These are phyloP conservation scores for Chloropsis cyanopogon DNA, from an alignment of 2,113 vertebrate species.

Conservation along the genomic window DNA sequence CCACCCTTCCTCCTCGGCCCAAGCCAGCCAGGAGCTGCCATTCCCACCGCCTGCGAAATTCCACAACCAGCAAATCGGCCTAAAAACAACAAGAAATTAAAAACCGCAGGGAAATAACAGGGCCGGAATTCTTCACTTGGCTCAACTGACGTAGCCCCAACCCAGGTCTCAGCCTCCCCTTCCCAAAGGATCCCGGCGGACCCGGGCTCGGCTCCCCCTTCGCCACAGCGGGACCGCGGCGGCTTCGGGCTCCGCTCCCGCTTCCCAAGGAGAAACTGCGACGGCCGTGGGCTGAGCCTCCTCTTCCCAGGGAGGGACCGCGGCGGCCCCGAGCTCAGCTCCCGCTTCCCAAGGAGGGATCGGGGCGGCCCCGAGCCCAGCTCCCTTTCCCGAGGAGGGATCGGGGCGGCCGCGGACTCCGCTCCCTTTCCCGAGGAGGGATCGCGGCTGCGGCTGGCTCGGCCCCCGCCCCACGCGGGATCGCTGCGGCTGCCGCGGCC, in stretches of 20 bases:
- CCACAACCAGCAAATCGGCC: neutral
- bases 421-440: neutral
- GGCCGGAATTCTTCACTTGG: neutral
- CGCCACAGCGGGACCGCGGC: neutral
- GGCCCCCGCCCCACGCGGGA: neutral
- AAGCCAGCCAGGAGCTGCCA: neutral
- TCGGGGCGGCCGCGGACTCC: neutral
- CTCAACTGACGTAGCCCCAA: neutral
- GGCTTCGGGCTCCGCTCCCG: neutral
- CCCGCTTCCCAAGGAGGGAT: neutral
- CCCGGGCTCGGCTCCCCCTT: neutral
- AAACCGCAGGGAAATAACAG: neutral
- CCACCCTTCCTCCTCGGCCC: neutral
- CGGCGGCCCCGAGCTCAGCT: fast-evolving
- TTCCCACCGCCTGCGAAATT: neutral
- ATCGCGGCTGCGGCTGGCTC: neutral
- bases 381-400: neutral
- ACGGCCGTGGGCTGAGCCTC: fast-evolving
- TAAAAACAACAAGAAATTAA: neutral
- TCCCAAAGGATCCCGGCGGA: neutral
- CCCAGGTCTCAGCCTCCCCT: neutral
- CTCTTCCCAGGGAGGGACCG: neutral
- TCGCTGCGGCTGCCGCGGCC: neutral
- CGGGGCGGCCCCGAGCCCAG: fast-evolving
- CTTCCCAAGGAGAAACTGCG: neutral